phyloP scores from a whole-genome alignment of 2,113 vertebrate genomes.

The Thamnophis sirtalis region DNA sequence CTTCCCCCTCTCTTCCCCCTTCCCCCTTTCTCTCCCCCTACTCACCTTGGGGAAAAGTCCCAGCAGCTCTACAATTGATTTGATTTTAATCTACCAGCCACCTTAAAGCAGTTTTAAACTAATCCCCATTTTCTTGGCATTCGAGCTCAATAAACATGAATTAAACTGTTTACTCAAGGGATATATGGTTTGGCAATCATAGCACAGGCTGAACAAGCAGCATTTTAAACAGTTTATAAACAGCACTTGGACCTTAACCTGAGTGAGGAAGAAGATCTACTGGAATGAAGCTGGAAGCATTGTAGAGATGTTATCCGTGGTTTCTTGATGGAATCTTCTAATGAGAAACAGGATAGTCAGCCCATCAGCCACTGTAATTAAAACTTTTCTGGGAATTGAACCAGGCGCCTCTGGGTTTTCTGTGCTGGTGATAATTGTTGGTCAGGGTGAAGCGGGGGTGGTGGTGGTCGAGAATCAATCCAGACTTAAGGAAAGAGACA shows the following conservation, averaged over 20 bases:
- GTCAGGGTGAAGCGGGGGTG: neutral
- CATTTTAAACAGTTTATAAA: slow-evolving; percentile 4
- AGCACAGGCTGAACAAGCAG: neutral
- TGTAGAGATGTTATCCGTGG: neutral
- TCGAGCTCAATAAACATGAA: slow-evolving; percentile 36
- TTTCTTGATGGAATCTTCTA: neutral
- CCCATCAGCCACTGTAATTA: neutral
- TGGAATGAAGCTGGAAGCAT: neutral
- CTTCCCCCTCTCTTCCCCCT: too few species aligned
- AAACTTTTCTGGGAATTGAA: neutral
- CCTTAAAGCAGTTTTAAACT: slow-evolving; percentile 8
- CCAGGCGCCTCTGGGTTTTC: neutral
- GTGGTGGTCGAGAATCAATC: neutral
- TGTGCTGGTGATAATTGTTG: neutral
- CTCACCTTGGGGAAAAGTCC: neutral
- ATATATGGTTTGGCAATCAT: slow-evolving; percentile 23
- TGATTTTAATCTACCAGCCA: slow-evolving; percentile 22
- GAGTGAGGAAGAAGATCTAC: neutral
- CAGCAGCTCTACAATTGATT: neutral
- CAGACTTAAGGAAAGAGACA: neutral
- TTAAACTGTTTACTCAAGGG: slow-evolving; percentile 37
- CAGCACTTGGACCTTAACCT: neutral
- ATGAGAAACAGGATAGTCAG: neutral
- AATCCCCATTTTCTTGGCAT: slow-evolving; percentile 19
- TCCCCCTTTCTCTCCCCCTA: neutral